Conservation (phyloP, 2,888 invertebrate genomes). For the Clepsis dumicolana region DNA sequence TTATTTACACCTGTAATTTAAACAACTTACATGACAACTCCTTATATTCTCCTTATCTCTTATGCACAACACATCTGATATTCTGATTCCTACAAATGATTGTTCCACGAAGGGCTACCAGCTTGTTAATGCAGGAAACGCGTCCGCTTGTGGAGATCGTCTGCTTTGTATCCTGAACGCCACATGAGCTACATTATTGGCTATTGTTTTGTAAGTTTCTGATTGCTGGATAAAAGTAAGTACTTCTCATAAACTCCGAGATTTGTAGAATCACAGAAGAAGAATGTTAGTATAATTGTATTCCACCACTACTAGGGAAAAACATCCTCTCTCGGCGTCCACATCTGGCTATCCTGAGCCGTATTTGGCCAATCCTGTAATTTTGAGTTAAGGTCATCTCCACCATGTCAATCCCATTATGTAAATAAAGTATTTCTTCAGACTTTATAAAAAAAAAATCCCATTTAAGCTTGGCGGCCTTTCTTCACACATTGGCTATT, state of each 20-base stretch:
- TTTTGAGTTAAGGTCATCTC: too few relatives aligned
- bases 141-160: constrained; percentile 36
- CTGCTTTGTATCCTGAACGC: constrained; percentile 35
- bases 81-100: constrained; percentile 25
- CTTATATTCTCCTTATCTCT: background rate
- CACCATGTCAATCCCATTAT: too few relatives aligned
- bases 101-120: constrained; percentile 34
- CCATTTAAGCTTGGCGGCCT: too few relatives aligned
- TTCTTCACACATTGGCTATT: too few relatives aligned
- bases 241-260: background rate
- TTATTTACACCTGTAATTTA: too few relatives aligned
- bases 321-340: too few relatives aligned
- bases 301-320: too few relatives aligned
- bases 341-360: too few relatives aligned
- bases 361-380: too few relatives aligned
- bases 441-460: too few relatives aligned
- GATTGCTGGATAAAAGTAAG: background rate
- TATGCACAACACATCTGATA: constrained; percentile 21
- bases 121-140: constrained; percentile 37
- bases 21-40: too few relatives aligned
- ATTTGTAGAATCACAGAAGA: background rate
- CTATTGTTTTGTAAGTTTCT: constrained; percentile 2
- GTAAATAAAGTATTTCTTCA: too few relatives aligned
- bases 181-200: constrained; percentile 3
- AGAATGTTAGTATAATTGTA: background rate